Base-by-base conservation (phyloP, 1,140 invertebrate genomes). In the Triops cancriformis region DNA sequence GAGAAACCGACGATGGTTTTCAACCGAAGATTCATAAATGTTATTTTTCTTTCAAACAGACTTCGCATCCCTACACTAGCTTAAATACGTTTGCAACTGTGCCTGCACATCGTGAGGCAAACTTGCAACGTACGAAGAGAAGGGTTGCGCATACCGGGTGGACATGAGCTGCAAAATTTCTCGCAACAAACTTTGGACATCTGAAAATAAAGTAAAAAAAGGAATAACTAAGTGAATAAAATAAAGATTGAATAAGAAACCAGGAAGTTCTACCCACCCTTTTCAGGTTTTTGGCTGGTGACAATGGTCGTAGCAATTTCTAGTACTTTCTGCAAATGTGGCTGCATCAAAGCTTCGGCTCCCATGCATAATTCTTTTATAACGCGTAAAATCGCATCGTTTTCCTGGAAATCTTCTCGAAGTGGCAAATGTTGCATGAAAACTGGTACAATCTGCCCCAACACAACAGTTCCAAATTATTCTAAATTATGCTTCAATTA, bases 321-420 rank as follows among this genome's bases (percentile, higher is more conserved):
- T 7, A 90, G 81, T 26, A 92, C 87, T 41, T 83, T 82, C 26
- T 83, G 82, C 42, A 91, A 82, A 78, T 89, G 84, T 0, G 85
- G 80, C 10, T 85, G 82, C 14, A 91, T 82, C 64, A 87, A 81
- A 31, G 86, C 83, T 80, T 88, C 86, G 0, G 88, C 88, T 76
- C 86, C 85, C 80, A 87, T 84, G 79, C 90, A 91, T 1, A 94
- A 84, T 10, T 86, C 84, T 37, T 86, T 83, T 75, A 94, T 87
- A 81, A 90, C 89, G 77, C 88, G 88, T 76, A 90, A 90, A 7
- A 94, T 87, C 26, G 90, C 88, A 27, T 88, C 87, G 81, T 92
- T 91, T 81, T 94, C 93, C 78, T 90, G 88, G 80, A 89, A 89
- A 83, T 94, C 93, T 84, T 92, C 88, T 79, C 89, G 88, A 23